phyloP scores from a whole-genome alignment of 2,888 invertebrate genomes.

The Netelia inedita region DNA sequence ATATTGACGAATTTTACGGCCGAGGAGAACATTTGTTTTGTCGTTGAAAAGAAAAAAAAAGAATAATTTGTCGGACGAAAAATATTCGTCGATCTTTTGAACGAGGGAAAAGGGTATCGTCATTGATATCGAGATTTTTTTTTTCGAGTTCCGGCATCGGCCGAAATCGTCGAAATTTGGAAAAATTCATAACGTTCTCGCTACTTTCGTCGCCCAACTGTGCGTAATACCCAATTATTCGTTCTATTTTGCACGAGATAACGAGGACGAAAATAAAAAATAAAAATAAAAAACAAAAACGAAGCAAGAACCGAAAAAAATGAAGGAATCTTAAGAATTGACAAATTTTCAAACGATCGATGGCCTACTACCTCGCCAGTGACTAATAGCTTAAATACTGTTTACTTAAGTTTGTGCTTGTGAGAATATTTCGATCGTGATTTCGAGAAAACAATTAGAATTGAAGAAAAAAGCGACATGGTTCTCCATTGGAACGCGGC shows the following conservation, averaged over 20 bases:
- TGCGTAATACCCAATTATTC: slow-evolving; percentile 6
- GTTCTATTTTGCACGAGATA: slow-evolving; percentile 41
- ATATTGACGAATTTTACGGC: neutral
- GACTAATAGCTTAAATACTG: slow-evolving; percentile 75
- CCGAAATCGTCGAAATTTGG: neutral
- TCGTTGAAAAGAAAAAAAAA: neutral
- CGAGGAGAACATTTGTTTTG: neutral
- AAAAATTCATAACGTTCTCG: neutral
- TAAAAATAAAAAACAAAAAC: slow-evolving; percentile 11
- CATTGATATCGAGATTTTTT: slow-evolving; percentile 8
- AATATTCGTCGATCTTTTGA: neutral
- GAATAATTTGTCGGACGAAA: neutral
- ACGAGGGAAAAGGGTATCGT: neutral
- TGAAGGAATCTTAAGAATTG: neutral
- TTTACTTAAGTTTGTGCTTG: slow-evolving; percentile 78
- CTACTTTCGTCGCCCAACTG: slow-evolving; percentile 18
- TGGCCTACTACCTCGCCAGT: slow-evolving; percentile 81
- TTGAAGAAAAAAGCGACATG: slow-evolving; percentile 28
- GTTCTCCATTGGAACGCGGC: slow-evolving; percentile 64
- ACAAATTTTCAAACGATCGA: slow-evolving; percentile 74
- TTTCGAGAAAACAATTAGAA: slow-evolving; percentile 39
- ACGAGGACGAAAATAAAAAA: slow-evolving; percentile 1
- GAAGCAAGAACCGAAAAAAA: slow-evolving; percentile 5
- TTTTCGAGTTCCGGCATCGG: slow-evolving; percentile 5
- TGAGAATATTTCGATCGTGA: slow-evolving; percentile 68